Base-by-base conservation (phyloP, 2,113 vertebrate species). In the Pycnonotus jocosus region DNA sequence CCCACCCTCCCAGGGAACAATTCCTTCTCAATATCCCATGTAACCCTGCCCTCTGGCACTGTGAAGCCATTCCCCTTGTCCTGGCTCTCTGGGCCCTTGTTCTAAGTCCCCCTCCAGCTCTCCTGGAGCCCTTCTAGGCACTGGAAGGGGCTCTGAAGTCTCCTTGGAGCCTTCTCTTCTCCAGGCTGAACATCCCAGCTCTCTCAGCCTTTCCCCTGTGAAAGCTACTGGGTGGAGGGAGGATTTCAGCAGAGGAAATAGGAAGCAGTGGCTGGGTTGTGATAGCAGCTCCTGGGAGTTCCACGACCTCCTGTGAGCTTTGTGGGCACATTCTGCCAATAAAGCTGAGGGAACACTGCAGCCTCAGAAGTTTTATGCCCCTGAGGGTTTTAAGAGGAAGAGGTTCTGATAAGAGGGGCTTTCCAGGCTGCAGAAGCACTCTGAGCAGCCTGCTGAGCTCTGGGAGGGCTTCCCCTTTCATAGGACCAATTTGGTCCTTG, bases 341-440 rank as follows among this genome's bases (percentile, higher is more conserved):
- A 21, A 21, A n/a, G 12, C 7, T 0, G 3, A 13, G 28, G 23
- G n/a, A 62, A 37, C 9, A 8, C 15, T 3, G 53, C 38, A 33
- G 66, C 23, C 31, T 18, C 48, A 13, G 38, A 38, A 38, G 38
- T 38, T 38, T 38, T 38, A 17, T 5, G 10, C 12, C 31, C 24
- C 47, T 23, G 18, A 48, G 35, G 15, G 35, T 42, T 68, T 74
- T 11, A 20, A 48, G 30, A 51, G 51, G 50, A 76, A 65, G 22
- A 27, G 7, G 40, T 27, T 84, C 40, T 37, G n/a, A 4, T 25
- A 23, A 66, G 10, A 8, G 14, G 9, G 10, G 2, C 1, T 82
- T 1, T 23, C 16, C 2, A 3, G 27, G 45, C 28, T 82, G 38
- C 35, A 4, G 57, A 51, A 53, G 21, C 18, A 7, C 18, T 82